Evolutionary conservation across 2,888 invertebrate genomes (phyloP).

Genomic region (Drosophila peninsularis): DNA sequence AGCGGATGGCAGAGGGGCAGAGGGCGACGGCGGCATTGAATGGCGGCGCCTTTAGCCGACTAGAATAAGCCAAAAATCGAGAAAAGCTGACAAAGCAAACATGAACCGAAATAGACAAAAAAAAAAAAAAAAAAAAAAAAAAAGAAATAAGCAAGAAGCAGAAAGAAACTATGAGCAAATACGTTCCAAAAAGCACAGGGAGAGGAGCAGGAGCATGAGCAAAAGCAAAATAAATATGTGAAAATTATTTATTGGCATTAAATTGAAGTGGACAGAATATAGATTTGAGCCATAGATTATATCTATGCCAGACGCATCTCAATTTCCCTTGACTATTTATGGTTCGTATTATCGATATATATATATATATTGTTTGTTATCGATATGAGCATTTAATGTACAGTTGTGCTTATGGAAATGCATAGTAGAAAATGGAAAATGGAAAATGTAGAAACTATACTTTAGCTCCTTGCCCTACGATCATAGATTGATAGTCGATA

Average conservation of each 20-base stretch:
- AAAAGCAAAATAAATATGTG: slow-evolving; percentile 1
- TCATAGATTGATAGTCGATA: no score
- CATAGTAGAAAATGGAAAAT: no score
- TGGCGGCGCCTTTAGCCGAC: slow-evolving; percentile 3
- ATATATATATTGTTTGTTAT: background rate
- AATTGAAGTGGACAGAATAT: background rate
- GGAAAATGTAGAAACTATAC: no score
- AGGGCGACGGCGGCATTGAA: background rate
- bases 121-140: background rate
- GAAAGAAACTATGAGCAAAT: slow-evolving; percentile 4
- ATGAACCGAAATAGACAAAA: slow-evolving; percentile 11
- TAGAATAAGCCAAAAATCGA: slow-evolving; percentile 27
- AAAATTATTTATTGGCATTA: slow-evolving; percentile 10
- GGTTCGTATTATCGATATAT: background rate
- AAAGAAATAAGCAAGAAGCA: background rate
- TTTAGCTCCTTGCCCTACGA: no score
- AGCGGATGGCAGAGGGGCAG: background rate
- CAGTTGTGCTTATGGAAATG: no score
- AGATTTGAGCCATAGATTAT: background rate
- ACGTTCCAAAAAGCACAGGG: background rate
- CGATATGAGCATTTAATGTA: no score
- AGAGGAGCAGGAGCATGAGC: background rate
- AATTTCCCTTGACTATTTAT: background rate
- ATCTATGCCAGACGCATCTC: background rate
- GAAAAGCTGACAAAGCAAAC: slow-evolving; percentile 45